Base-by-base conservation (phyloP, 2,888 invertebrate species). In the Microctonus brassicae region DNA sequence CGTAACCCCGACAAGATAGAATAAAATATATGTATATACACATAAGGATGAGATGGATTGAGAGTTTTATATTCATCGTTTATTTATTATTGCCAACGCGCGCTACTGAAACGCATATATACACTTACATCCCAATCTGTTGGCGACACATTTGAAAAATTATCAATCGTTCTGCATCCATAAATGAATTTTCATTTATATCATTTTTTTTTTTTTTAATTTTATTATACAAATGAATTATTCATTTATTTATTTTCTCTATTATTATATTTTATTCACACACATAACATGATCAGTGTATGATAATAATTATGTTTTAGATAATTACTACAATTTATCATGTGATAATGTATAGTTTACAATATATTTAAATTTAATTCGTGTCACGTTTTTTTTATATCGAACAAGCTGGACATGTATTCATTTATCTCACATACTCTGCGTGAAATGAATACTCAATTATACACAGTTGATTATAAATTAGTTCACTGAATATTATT, bases 51-150 rank as follows among this genome's bases (percentile, higher is more conserved):
- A 47, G 68, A 69, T 73, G 72, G 76, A 81, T 84, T 47, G 47
- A 47, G 47, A 47, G 20, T 85, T 86, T 86, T 86, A 87, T 86
- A 87, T 86, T 86, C 86, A 86, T 86, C 82, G 79, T 81, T 83
- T 85, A 86, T 86, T 86, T 86, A 86, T 86, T n/a, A n/a, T 86
- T 84, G 83, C 79, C 81, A 83, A 83, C 81, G 81, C 75, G 81
- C 78, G 83, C 84, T 84, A 83, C 82, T 80, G 81, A 80, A 80
- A 78, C 72, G 39, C n/a, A 47, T n/a, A 17, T 4, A 77, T 69
- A 73, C 75, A 68, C 62, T 65, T 66, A 68, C 55, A 57, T 29
- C 57, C 60, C 69, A 36, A 78, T 80, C 85, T 85, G 86, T 79
- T 80, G 80, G 82, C 80, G 85, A 86, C 87, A 86, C 82, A 84